Evolutionary conservation across 2,888 invertebrate genomes (phyloP).

Genomic region (Polymixis lichenea): DNA sequence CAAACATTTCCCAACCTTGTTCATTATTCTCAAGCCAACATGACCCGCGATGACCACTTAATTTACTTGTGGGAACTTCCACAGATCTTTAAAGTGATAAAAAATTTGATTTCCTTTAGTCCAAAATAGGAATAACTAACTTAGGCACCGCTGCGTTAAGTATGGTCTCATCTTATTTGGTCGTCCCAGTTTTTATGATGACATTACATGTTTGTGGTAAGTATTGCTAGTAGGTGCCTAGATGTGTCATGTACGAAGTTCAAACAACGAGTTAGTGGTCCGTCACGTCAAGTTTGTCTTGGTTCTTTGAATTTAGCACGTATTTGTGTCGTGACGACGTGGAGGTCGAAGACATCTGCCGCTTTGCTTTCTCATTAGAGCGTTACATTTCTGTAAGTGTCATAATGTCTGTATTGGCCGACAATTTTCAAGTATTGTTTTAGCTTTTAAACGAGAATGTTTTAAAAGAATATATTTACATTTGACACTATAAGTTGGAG

Average conservation of each 20-base stretch:
- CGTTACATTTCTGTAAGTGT: constrained; percentile 82
- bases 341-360: constrained; percentile 83
- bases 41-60: constrained; percentile 22
- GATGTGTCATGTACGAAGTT: constrained; percentile 70
- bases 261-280: constrained; percentile 82
- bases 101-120: constrained; percentile 49
- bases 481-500: constrained; percentile 38
- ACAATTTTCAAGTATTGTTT: constrained; percentile 54
- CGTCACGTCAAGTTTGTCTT: constrained; percentile 85
- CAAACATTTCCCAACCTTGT: constrained; percentile 25
- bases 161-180: constrained; percentile 64
- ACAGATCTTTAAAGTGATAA: constrained; percentile 43
- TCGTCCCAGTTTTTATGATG: constrained; percentile 73
- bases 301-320: constrained; percentile 86
- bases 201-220: constrained; percentile 71
- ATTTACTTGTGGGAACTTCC: constrained; percentile 51
- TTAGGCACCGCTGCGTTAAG: constrained; percentile 55
- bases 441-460: constrained; percentile 20
- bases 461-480: constrained; percentile 51
- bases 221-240: constrained; percentile 56
- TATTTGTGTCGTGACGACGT: constrained; percentile 82
- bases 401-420: constrained; percentile 61
- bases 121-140: constrained; percentile 61
- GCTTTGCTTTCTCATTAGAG: constrained; percentile 87
- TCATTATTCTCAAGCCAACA: constrained; percentile 37